Percentiles rank a stretch among this genome's conserved stretches.
These are phyloP conservation scores for Clangula hyemalis DNA, from an alignment of 2,797 vertebrate species.

Conservation along the genomic window DNA sequence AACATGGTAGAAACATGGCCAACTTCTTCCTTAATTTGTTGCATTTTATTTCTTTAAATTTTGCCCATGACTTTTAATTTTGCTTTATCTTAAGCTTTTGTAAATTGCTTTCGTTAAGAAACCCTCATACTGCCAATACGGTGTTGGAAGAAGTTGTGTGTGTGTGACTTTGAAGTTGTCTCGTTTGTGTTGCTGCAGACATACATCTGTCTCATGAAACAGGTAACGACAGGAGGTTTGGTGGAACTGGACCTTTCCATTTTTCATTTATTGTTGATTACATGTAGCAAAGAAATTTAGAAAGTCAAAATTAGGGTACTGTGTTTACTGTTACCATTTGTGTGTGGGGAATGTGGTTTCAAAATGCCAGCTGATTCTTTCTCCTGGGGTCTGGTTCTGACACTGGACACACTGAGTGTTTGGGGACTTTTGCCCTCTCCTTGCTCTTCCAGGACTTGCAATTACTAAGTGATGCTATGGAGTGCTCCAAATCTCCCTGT, in stretches of 20 bases:
- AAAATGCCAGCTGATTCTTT: neutral
- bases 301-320: neutral
- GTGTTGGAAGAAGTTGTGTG: neutral
- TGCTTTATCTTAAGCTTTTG: neutral
- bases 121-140: neutral
- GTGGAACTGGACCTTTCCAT: neutral
- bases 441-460: neutral
- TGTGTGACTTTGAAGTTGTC: neutral
- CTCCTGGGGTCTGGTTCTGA: neutral
- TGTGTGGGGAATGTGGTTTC: neutral
- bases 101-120: neutral
- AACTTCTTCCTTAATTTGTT: neutral
- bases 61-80: neutral
- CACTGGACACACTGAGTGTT: neutral
- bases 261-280: neutral
- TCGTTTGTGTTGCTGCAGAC: neutral
- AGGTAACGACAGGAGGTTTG: neutral
- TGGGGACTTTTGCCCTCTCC: neutral
- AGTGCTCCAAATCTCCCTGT: neutral
- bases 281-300: neutral
- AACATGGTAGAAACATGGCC: neutral
- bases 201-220: neutral
- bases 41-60: neutral
- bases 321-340: neutral
- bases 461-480: neutral